Evolutionary conservation across 2,113 vertebrate genomes (phyloP), one percentile per base, ranked within the genome.

Genomic region (Holacanthus passer): DNA sequence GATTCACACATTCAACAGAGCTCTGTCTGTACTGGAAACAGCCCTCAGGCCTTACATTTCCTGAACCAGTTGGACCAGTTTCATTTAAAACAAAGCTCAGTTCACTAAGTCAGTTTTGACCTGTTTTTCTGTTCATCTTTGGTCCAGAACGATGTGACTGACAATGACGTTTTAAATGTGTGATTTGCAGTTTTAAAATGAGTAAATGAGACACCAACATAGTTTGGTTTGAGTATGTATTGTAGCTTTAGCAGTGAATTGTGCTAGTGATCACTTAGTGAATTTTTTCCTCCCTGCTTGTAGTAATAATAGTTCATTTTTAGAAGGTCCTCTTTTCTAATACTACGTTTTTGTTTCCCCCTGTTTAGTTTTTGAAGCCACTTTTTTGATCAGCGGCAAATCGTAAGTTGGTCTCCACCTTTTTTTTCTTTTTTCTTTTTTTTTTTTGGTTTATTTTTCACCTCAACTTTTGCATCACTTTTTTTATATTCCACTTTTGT

Each of bases 301-400:
- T 69, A 70, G 17, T 67, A 24, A 75, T 63, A 24, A 70, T 1
- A 71, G 24, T 58, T 78, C 19, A 73, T 55, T 55, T 68, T 69
- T 14, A 19, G 24, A 70, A 82, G 32, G 35, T 4, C 63, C 67
- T 84, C 37, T 77, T 90, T 87, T 92, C 90, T 94, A 93, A 93
- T 89, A 55, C 82, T 39, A 16, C 67, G 45, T 82, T 85, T 91
- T 92, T 90, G 68, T 89, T 92, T 84, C 66, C 79, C 78, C 76
- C 47, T 84, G 35, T 95, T 89, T 92, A 92, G 93, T 95, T 95
- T 95, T 94, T 94, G 88, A 94, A 86, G 94, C 87, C 87, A 81
- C 93, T 94, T 93, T 95, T 94, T 95, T 94, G 92, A 93, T 39
- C 91, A 68, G 63, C 93, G 9, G 66, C 91, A 84, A 94, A 94